These are phyloP conservation scores for Drosophila auraria DNA, from an alignment of 1,140 invertebrate species.

Conservation along the genomic window DNA sequence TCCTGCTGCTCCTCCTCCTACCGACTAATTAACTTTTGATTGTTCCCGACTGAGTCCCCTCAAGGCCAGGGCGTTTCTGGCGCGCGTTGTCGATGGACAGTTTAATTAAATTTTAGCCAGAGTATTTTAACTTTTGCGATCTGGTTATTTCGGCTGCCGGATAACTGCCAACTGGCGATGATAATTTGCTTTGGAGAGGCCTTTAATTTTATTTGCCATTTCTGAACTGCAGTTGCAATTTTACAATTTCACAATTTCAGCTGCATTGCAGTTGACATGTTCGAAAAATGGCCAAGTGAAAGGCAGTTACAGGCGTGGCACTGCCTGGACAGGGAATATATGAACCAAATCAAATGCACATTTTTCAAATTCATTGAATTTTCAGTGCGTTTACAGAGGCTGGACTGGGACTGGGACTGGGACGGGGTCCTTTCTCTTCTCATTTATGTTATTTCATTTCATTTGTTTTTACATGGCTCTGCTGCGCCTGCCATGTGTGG, in stretches of 20 bases:
- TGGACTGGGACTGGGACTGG: neutral
- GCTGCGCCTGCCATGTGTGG: conserved; percentile 20
- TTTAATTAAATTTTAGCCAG: conserved; percentile 52
- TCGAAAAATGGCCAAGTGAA: conserved; percentile 53
- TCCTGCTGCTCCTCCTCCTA: neutral
- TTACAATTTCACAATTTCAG: conserved; percentile 33
- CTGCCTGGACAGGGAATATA: conserved; percentile 53
- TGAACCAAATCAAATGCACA: conserved; percentile 81
- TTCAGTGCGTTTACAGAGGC: conserved; percentile 61
- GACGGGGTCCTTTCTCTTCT: neutral
- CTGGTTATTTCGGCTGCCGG: conserved; percentile 29
- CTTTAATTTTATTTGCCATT: conserved; percentile 82
- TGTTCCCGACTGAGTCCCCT: conserved; percentile 26
- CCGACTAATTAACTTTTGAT: conserved; percentile 51
- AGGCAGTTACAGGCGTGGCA: conserved; percentile 18
- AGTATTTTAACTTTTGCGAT: conserved; percentile 40
- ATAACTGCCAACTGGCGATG: conserved; percentile 25
- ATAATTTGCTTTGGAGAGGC: conserved; percentile 61
- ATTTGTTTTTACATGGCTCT: conserved; percentile 45
- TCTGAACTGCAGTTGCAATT: conserved; percentile 73
- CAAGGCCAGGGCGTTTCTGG: conserved; percentile 15
- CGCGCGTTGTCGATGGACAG: conserved; percentile 28
- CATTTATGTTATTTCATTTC: conserved; percentile 62
- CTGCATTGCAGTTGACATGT: conserved; percentile 79
- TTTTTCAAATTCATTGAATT: conserved; percentile 83